Conservation (phyloP, 2,888 invertebrate species). For the Agrotis exclamationis region DNA sequence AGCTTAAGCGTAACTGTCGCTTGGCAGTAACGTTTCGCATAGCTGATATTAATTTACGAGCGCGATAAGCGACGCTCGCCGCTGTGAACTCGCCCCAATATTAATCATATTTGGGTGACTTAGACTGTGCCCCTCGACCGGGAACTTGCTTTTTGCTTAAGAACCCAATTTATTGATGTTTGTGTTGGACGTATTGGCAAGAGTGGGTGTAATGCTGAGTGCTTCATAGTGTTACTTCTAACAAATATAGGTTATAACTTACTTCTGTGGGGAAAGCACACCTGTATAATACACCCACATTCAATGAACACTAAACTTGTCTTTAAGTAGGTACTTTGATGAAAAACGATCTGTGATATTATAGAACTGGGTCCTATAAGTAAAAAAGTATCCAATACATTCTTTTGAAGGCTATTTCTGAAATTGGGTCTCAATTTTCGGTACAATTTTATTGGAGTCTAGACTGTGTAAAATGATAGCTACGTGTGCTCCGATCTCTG, state of each 20-base stretch:
- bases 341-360: not conserved
- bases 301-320: not conserved
- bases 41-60: slow-evolving; percentile 63
- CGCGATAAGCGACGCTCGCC: slow-evolving; percentile 53
- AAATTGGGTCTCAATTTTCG: slow-evolving; percentile 21
- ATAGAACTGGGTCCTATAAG: slow-evolving; percentile 15
- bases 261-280: too few relatives aligned
- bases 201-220: not conserved
- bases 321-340: not conserved
- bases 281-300: not conserved
- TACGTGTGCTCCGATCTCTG: slow-evolving; percentile 16
- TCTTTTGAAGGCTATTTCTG: slow-evolving; percentile 18
- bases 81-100: slow-evolving; percentile 42
- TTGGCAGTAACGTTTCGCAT: slow-evolving; percentile 27
- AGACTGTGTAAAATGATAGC: slow-evolving; percentile 10
- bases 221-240: not conserved
- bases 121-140: slow-evolving; percentile 15
- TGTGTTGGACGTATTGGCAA: not conserved
- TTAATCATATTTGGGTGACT: slow-evolving; percentile 59
- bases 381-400: not conserved
- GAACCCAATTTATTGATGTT: slow-evolving; percentile 17
- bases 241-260: not conserved
- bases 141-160: slow-evolving; percentile 51
- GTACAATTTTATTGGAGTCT: slow-evolving; percentile 20
- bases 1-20: slow-evolving; percentile 26